Base-by-base conservation (phyloP, 2,113 vertebrate species). In the Sialia sialis region DNA sequence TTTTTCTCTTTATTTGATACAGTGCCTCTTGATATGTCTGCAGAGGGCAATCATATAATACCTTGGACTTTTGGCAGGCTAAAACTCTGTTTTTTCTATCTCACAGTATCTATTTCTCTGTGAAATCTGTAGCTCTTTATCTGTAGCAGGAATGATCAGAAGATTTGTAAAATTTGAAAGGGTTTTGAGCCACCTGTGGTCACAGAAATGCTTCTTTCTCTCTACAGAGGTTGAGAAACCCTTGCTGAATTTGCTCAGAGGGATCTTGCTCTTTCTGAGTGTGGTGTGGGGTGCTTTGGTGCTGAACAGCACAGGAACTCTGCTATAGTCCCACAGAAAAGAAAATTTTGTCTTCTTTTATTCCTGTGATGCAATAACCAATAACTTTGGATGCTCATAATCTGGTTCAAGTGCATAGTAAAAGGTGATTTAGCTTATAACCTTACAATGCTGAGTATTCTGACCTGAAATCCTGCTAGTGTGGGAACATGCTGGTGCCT, bases 361-460 rank as follows among this genome's bases (percentile, higher is more conserved):
- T 43, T 63, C 34, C 5, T 55, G 55, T 0, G 0, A 22, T 5
- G 6, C 43, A 66, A 38, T 39, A 60, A 26, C 34, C 34, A 36
- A 13, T 13, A 49, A 29, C 1, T 58, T 44, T 58, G 25, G 16
- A 13, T 62, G 11, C n/a, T 89, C 8, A 17, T 49, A n/a, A 67
- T 39, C 27, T 75, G 34, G 4, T 18, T 74, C 55, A 74, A 62
- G 23, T 15, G 15, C 15, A 6, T 13, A 39, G 7, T 46, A 38
- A 49, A 74, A 62, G 2, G 32, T 52, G 21, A 2, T 44, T 73
- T 77, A 58, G 1, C 2, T 81, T 60, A 55, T 41, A 67, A 59
- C 19, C 2, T 1, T 25, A 43, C 15, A 23, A 6, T n/a, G 21
- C 8, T 76, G 38, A 74, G 3, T 67, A 36, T 69, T 74, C 30